Evolutionary conservation across 2,797 vertebrate genomes (phyloP).

Genomic region (Falco naumanni): DNA sequence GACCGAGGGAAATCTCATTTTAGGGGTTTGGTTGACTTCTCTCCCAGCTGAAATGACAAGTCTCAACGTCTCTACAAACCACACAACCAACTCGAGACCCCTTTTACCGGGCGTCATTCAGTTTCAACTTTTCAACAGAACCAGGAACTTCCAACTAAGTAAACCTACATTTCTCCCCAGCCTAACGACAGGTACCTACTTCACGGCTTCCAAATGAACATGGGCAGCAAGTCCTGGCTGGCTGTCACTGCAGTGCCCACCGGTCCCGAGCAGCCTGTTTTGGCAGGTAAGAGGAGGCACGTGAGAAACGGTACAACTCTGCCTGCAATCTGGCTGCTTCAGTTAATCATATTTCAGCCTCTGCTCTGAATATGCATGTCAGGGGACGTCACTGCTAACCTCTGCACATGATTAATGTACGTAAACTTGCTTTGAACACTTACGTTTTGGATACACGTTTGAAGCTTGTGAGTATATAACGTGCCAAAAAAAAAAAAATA

Average conservation of each 20-base stretch:
- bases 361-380: conserved; percentile 2
- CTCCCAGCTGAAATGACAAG: not conserved
- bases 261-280: not conserved
- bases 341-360: conserved; percentile 22
- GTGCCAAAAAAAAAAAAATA: not conserved
- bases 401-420: not conserved
- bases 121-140: not conserved
- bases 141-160: not conserved
- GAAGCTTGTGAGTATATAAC: not conserved
- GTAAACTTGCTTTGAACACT: not conserved
- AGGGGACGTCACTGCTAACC: not conserved
- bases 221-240: not conserved
- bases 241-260: not conserved
- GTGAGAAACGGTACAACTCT: not conserved
- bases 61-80: not conserved
- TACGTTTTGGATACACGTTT: fast-evolving
- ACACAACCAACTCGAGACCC: fast-evolving
- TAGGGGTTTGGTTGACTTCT: not conserved
- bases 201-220: not conserved
- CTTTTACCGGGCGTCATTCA: not conserved
- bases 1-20: not conserved
- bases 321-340: conserved; percentile 40
- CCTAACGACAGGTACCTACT: fast-evolving
- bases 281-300: not conserved
- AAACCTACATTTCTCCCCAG: not conserved